Evolutionary conservation across 2,113 vertebrate genomes (phyloP), one percentile per base, ranked within the genome.

Genomic region (Leptodactylus fuscus): DNA sequence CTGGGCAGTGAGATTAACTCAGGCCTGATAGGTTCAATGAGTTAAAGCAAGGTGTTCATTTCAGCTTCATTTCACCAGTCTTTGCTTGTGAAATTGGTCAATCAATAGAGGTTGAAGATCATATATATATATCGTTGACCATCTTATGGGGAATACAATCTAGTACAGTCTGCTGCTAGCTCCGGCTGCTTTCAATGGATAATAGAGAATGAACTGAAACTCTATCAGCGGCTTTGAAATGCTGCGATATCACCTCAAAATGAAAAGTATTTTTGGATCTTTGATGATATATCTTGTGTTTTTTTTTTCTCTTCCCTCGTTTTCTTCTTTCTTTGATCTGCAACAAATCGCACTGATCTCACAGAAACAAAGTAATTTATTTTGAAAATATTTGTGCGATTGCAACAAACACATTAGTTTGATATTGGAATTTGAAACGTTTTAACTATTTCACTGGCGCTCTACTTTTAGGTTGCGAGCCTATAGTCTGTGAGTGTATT

Each of bases 1-100:
- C 95, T 96, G 96, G 96, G 96, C 96, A 92, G 95, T 94, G 94
- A 97, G 98, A 99, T 99, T 99, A 99, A 98, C 96, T 97, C 96
- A 96, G 96, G 96, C 95, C 95, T 96, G 91, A 96, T 96, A 95
- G 96, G 96, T 97, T 97, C 94, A 97, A 97, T 96, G 95, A 96
- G 94, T 96, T 96, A 98, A 97, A 97, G 95, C 97, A 97, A 97
- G 97, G 96, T 97, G 94, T 94, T 95, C 95, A 95, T 95, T 95
- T 95, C 93, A 96, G 96, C 96, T 97, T 98, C 97, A 97, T 97
- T 97, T 97, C 94, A 95, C 94, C 94, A 95, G 95, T 94, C 95
- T 95, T 95, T 94, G 93, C 95, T 96, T 94, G 93, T 95, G 95
- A 95, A 97, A 98, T 98, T 97, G 97, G 96, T 96, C 96, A 96